Evolutionary conservation across 2,797 vertebrate species (phyloP).

Genomic region (Sebastes miniatus): DNA sequence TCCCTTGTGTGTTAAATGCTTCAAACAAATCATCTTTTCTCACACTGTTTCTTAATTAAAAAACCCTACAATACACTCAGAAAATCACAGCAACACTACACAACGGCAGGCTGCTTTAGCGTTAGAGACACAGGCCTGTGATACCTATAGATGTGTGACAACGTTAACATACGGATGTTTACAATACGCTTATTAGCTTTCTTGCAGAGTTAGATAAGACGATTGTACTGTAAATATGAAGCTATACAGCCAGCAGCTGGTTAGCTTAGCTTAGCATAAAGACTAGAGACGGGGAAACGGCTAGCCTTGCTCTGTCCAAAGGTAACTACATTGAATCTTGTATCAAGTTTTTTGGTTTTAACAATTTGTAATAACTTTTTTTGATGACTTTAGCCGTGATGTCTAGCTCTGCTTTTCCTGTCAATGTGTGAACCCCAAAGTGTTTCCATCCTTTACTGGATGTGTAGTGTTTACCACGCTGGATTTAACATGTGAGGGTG

Average conservation of each 20-base stretch:
- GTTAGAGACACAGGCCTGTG: background rate
- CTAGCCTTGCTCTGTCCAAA: too few species aligned
- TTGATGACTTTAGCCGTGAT: too few species aligned
- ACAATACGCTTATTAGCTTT: background rate
- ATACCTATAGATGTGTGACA: background rate
- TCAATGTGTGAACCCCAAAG: too few species aligned
- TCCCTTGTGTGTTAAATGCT: conserved; percentile 10
- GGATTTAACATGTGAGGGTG: too few species aligned
- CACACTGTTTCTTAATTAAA: conserved; percentile 47
- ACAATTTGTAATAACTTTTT: too few species aligned
- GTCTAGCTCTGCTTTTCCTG: too few species aligned
- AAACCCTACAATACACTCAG: background rate
- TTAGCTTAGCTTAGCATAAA: background rate
- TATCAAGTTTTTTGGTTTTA: too few species aligned
- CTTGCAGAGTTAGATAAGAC: too few species aligned
- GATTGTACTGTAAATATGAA: background rate
- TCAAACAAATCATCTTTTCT: conserved; percentile 42
- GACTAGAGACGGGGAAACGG: too few species aligned
- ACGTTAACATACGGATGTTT: too few species aligned
- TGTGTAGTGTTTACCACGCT: too few species aligned
- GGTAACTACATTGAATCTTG: background rate
- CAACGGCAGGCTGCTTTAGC: background rate
- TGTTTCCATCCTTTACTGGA: too few species aligned
- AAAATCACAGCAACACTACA: background rate
- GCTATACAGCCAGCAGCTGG: background rate